These are phyloP conservation scores for Dryobotodes eremita DNA, from an alignment of 2,888 invertebrate genomes.

Conservation along the genomic window DNA sequence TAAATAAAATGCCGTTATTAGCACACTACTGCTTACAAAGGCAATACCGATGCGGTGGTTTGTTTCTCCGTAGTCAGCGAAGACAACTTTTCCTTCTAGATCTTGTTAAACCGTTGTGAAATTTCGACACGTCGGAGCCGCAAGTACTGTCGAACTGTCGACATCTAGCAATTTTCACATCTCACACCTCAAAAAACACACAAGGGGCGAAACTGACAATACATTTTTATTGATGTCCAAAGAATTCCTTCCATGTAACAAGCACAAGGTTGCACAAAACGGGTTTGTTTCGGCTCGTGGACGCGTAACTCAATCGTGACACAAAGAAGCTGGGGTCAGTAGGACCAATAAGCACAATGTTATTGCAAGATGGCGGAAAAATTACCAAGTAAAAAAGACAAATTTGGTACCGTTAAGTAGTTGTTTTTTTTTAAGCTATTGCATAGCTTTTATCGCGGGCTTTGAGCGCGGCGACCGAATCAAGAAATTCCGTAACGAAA, in stretches of 20 bases:
- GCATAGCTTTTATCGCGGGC: no score
- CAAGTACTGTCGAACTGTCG: neutral
- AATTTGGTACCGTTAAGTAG: no score
- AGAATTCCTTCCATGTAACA: conserved; percentile 49
- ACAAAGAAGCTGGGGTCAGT: conserved; percentile 15
- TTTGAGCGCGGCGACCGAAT: no score
- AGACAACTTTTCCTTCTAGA: neutral
- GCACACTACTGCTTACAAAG: no score
- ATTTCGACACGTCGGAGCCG: neutral
- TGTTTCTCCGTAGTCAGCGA: neutral
- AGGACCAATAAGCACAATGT: neutral
- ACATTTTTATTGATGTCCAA: conserved; percentile 35
- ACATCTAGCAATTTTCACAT: conserved; percentile 18
- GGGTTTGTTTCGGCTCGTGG: conserved; percentile 52
- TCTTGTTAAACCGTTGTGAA: neutral
- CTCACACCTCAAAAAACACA: conserved; percentile 15
- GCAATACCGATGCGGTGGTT: no score
- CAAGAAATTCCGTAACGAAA: no score
- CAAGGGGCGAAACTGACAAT: conserved; percentile 22
- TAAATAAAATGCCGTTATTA: no score
- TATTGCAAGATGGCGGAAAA: no score
- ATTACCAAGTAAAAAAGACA: no score
- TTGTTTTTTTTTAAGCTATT: no score
- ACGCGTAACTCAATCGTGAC: conserved; percentile 58
- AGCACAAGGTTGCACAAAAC: conserved; percentile 48